Conservation (phyloP, 2,888 invertebrate genomes). For the Thyatira batis region DNA sequence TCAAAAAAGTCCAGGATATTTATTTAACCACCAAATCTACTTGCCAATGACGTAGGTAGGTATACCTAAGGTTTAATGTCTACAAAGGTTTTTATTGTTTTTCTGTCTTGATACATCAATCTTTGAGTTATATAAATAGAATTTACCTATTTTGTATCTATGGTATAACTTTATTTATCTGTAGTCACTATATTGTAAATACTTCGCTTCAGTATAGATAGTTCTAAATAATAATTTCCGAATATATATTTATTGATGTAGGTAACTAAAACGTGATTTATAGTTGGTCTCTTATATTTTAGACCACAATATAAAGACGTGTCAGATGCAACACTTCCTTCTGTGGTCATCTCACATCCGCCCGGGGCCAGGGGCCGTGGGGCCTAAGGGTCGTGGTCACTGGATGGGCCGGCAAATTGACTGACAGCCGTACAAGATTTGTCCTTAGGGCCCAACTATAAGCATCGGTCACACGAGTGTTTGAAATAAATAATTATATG, state of each 20-base stretch:
- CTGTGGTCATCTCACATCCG: conserved; percentile 1
- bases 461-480: conserved; percentile 2
- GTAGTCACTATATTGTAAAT: too few relatives aligned
- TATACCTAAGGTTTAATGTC: too few relatives aligned
- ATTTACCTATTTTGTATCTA: too few relatives aligned
- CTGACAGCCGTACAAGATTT: conserved; percentile 1
- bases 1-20: too few relatives aligned
- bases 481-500: neutral
- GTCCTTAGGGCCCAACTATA: conserved; percentile 2
- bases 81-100: too few relatives aligned
- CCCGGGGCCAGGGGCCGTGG: neutral
- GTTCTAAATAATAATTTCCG: neutral
- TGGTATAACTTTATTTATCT: too few relatives aligned
- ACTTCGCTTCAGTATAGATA: too few relatives aligned
- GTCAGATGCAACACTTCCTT: conserved; percentile 6
- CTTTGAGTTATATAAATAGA: too few relatives aligned
- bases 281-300: neutral
- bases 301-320: conserved; percentile 1
- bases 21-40: too few relatives aligned
- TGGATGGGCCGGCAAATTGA: conserved; percentile 1
- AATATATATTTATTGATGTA: neutral
- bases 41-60: too few relatives aligned
- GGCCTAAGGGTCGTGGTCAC: neutral
- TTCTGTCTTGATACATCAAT: too few relatives aligned
- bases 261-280: too few relatives aligned